Evolutionary conservation across 2,888 invertebrate species (phyloP), one percentile per base, ranked within the genome.

Genomic region (Myathropa florea): DNA sequence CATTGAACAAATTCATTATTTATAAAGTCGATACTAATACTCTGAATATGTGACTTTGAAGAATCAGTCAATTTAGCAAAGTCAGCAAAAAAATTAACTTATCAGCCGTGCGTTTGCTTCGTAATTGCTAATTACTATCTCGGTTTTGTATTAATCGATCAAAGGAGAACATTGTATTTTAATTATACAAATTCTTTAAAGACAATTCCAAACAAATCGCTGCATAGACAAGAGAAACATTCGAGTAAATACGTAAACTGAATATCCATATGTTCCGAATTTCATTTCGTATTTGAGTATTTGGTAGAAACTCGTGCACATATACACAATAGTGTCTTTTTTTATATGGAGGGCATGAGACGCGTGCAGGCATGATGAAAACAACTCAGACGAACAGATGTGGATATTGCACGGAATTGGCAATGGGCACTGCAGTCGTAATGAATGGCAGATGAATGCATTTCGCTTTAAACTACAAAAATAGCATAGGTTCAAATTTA

Each of bases 391-490:
- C 82, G 70, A 75, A 76, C 73, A 86, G 86, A 86, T 86, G 86
- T 68, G 78, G 73, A 23, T 82, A 78, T 83, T 75, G 78, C 78
- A 86, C 63, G 24, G 83, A 68, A 82, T 78, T 86, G 78, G 83
- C 78, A 86, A 83, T 86, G 83, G 65, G 75, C 73, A 65, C 68
- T 30, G 70, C 59, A 39, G 72, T 77, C 73, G 70, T 77, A 86
- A 83, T 83, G 86, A 83, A 86, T 82, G 83, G 78, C 83, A 83
- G 78, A 86, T 83, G 86, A 86, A 82, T 82, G 83, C 70, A 57
- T 84, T 81, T 81, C 71, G 67, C 76, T 71, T 61, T 55, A 76
- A 63, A 23, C 76, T 77, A 81, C 70, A 46, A 78, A 86, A 86
- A 86, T 86, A 86, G 78, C 83, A 71, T 78, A 75, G 70, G 55